phyloP scores from a whole-genome alignment of 2,113 vertebrate species.

The Narcine bancroftii region DNA sequence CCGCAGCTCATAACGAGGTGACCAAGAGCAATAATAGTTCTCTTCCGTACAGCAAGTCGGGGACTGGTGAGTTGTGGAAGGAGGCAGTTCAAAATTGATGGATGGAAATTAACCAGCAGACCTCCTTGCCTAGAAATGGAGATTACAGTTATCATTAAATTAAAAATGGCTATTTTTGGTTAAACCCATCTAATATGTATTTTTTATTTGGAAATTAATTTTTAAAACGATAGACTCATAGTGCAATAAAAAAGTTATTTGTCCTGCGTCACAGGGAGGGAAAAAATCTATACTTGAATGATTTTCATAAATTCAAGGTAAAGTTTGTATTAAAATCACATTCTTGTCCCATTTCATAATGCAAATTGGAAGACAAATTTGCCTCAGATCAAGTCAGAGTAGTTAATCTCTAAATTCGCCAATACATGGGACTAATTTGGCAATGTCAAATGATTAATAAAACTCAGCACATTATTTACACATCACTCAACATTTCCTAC shows the following conservation, averaged over 20 bases:
- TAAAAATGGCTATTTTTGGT: neutral
- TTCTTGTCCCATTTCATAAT: neutral
- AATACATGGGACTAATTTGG: conserved; percentile 4
- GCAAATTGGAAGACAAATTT: neutral
- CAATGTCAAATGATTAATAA: neutral
- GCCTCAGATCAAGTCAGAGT: neutral
- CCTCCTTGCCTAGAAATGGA: conserved; percentile 81
- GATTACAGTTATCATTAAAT: neutral
- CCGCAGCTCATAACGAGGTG: conserved; percentile 98
- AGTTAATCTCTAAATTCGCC: neutral
- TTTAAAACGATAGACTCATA: neutral
- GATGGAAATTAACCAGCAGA: conserved; percentile 96
- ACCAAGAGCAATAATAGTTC: conserved; percentile 97
- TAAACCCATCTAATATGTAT: neutral
- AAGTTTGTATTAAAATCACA: neutral
- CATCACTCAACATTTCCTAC: neutral
- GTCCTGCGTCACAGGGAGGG: neutral
- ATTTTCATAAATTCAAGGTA: neutral
- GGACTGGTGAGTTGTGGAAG: conserved; percentile 96
- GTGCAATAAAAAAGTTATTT: neutral
- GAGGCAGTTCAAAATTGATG: conserved; percentile 96
- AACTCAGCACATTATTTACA: neutral
- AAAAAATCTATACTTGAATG: neutral
- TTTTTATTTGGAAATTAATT: neutral
- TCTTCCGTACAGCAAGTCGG: conserved; percentile 94